These are phyloP conservation scores for Eulemur rubriventer DNA, from an alignment of 2,797 vertebrate genomes.

Conservation along the genomic window DNA sequence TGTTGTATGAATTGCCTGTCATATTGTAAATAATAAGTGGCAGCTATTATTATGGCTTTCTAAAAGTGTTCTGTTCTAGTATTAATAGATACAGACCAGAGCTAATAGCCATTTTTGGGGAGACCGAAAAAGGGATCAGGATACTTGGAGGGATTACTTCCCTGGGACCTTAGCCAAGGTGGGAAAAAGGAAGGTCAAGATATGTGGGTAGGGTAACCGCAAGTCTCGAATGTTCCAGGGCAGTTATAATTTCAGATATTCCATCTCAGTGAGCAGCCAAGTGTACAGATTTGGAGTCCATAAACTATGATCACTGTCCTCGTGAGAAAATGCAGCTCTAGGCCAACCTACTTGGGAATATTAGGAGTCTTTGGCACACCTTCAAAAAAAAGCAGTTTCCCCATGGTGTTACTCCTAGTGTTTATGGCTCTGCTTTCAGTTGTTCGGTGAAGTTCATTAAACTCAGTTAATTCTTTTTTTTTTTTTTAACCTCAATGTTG, in stretches of 20 bases:
- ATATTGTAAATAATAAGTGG: slow-evolving; percentile 11
- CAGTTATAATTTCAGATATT: background rate
- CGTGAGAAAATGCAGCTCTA: slow-evolving; percentile 43
- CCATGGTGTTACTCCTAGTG: background rate
- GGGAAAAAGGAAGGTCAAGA: background rate
- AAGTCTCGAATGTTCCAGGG: background rate
- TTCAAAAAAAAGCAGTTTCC: slow-evolving; percentile 57
- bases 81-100: background rate
- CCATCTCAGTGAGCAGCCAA: background rate
- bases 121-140: background rate
- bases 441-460: slow-evolving; percentile 34
- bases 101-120: slow-evolving; percentile 10
- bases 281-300: background rate
- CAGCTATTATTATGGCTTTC: background rate
- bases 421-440: background rate
- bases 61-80: background rate
- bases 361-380: slow-evolving; percentile 10
- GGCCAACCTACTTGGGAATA: slow-evolving; percentile 4
- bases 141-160: slow-evolving; percentile 3
- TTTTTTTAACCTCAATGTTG: background rate
- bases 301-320: slow-evolving; percentile 44
- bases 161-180: background rate
- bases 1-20: background rate
- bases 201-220: background rate
- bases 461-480: slow-evolving; percentile 46